Conservation (phyloP, 2,113 vertebrate genomes). For the Aramus guarauna region DNA sequence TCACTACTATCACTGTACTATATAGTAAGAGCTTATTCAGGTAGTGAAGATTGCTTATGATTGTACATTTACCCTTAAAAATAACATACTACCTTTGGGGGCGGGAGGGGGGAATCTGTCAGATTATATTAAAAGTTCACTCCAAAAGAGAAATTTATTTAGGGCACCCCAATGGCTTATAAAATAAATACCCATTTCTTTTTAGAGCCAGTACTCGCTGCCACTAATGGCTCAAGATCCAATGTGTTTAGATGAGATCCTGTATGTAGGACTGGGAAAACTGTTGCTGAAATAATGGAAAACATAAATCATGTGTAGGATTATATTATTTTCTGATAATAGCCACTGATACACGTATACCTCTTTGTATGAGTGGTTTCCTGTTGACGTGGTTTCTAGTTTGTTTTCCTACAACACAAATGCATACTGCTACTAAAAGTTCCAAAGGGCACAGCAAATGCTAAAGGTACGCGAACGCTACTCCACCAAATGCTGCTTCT, state of each 20-base stretch:
- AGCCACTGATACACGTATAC: rapidly evolving
- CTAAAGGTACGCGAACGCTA: rapidly evolving
- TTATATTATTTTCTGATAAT: background rate
- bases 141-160: background rate
- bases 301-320: background rate
- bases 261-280: background rate
- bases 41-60: background rate
- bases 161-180: background rate
- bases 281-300: background rate
- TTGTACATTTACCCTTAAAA: background rate
- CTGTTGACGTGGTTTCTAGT: background rate
- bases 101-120: no score
- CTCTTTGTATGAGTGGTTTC: background rate
- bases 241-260: background rate
- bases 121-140: background rate
- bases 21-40: background rate
- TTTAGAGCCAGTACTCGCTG: background rate
- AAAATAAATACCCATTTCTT: background rate
- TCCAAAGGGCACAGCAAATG: background rate
- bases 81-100: background rate
- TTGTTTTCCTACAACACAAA: background rate
- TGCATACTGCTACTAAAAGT: background rate
- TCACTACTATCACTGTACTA: background rate
- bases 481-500: background rate
- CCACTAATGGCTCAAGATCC: background rate